Evolutionary conservation across 1,140 invertebrate species (phyloP), one percentile per base, ranked within the genome.

Genomic region (Varroa destructor): DNA sequence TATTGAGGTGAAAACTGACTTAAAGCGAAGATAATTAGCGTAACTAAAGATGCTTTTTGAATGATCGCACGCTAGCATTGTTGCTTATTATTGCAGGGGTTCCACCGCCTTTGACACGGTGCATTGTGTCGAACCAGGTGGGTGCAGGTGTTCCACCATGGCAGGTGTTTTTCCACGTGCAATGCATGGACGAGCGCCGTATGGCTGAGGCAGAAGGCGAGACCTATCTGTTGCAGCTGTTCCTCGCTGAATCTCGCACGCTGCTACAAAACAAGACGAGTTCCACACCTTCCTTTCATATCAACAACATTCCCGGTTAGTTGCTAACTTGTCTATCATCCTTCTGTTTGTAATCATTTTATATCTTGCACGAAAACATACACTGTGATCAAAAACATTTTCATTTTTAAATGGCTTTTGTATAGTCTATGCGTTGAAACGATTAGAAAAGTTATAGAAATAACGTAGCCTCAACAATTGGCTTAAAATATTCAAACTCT

Each of bases 281-380:
- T 67, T 37, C 61, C 2, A 46, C 40, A 46, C 14, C 61, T 37
- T 67, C 61, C 12, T 67, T 67, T 46, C 61, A 67, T 67, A 67
- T 67, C 61, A 67, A 67, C 61, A 67, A 67, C 61, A 67, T 67
- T 40, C 61, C 61, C n/a, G 61, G 61, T 67, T 12, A 67, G 61
- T 67, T 46, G 14, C 12, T 1, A 67, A 8, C 61, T 2, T 51
- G 25, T 51, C 8, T 3, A 8, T 51, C 46, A 51, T 51, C 8
- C 8, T 51, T 3, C 46, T 51, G 46, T 8, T 8, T 3, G 8
- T 51, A 51, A 3, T 51, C 46, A 51, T 51, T 8, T 25, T 8
- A 51, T 51, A 51, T 8, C 46, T 51, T 51, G 46, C 8, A 8
- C 46, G 8, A 51, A 51, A 51, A 51, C 8, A 51, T 8, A 51